Conservation (phyloP, 2,888 invertebrate species). For the Corythucha ciliata region DNA sequence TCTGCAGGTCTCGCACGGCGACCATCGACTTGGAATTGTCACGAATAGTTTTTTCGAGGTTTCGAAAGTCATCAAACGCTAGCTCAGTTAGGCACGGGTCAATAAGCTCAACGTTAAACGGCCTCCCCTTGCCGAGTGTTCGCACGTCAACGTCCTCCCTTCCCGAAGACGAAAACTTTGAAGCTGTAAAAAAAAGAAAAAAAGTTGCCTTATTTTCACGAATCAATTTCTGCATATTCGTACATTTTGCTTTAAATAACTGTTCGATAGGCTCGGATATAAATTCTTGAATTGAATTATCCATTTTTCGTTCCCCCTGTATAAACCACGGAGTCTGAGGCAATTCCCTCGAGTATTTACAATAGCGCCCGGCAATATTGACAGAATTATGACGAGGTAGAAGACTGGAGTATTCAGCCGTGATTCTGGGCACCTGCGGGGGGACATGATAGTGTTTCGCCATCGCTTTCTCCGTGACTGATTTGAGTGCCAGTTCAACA, state of each 20-base stretch:
- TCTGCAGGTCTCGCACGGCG: constrained; percentile 53
- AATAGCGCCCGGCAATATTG: constrained; percentile 59
- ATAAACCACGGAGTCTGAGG: constrained; percentile 94
- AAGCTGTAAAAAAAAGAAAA: constrained; percentile 5
- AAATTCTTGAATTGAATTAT: constrained; percentile 84
- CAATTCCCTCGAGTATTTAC: constrained; percentile 70
- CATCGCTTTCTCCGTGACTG: no score
- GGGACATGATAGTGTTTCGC: no score
- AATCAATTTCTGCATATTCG: no score
- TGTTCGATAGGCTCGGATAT: constrained; percentile 44
- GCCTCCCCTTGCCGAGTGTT: constrained; percentile 82
- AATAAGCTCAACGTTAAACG: constrained; percentile 80
- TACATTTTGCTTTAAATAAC: background rate
- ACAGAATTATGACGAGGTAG: no score
- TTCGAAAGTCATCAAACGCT: constrained; percentile 44
- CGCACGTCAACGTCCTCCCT: constrained; percentile 96
- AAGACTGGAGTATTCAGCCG: no score
- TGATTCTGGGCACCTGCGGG: no score
- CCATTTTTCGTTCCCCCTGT: constrained; percentile 65
- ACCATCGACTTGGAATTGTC: constrained; percentile 40
- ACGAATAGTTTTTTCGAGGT: constrained; percentile 54
- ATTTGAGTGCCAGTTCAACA: no score
- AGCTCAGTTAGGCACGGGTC: constrained; percentile 54
- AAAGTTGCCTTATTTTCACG: background rate
- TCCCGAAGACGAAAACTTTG: constrained; percentile 75